These are phyloP conservation scores for Catostomus latipinnis DNA, from an alignment of 2,797 vertebrate species.

Conservation along the genomic window DNA sequence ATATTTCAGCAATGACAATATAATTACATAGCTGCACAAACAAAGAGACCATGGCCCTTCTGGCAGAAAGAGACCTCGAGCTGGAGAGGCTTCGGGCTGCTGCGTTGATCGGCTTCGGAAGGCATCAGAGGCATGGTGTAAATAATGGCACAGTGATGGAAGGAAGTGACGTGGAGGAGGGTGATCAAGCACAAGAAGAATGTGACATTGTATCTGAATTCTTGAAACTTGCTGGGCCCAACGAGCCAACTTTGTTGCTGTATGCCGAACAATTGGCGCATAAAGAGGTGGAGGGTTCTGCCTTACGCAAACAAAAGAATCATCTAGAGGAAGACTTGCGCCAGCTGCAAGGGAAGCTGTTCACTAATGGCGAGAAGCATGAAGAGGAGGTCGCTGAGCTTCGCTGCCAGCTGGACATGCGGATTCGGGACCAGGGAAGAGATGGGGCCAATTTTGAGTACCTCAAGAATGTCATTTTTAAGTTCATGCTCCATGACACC, in stretches of 20 bases:
- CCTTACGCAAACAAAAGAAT: constrained; percentile 84
- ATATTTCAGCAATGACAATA: no score
- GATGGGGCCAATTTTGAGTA: constrained; percentile 95
- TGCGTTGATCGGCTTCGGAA: constrained; percentile 54
- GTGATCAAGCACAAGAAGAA: constrained; percentile 58
- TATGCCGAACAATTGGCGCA: constrained; percentile 92
- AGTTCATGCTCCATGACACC: constrained; percentile 87
- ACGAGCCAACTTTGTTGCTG: constrained; percentile 86
- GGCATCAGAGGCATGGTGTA: constrained; percentile 48
- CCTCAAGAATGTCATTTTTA: constrained; percentile 91
- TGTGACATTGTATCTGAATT: constrained; percentile 69
- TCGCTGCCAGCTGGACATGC: constrained; percentile 80
- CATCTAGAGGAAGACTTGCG: constrained; percentile 83
- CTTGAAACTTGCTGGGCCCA: constrained; percentile 66
- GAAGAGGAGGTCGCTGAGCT: constrained; percentile 77
- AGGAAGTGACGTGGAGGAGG: constrained; percentile 53
- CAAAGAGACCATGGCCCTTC: constrained; percentile 89
- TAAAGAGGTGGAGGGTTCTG: constrained; percentile 84
- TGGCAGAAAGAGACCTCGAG: constrained; percentile 91
- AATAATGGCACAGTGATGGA: constrained; percentile 48
- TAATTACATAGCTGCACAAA: constrained; percentile 77
- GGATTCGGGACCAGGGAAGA: constrained; percentile 81
- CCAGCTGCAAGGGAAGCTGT: constrained; percentile 80
- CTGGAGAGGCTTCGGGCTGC: constrained; percentile 82
- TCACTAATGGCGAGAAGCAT: constrained; percentile 80